These are phyloP conservation scores for Thermophis baileyi DNA, from an alignment of 2,113 vertebrate species.

Conservation along the genomic window DNA sequence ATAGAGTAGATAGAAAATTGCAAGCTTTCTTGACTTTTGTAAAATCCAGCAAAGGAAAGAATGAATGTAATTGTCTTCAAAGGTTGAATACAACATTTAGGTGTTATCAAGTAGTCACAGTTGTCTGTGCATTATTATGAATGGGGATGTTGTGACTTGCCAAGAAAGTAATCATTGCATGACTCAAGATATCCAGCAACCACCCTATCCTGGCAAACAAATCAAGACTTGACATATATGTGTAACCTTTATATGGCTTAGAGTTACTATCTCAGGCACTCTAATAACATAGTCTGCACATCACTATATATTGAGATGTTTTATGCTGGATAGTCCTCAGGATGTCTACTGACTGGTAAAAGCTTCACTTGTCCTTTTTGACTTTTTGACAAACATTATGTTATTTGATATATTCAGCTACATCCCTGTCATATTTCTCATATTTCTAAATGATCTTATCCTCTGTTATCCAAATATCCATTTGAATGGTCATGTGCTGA, in stretches of 20 bases:
- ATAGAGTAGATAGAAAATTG: not conserved
- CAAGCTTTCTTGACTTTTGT: not conserved
- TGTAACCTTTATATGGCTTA: not conserved
- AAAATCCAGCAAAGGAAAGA: not conserved
- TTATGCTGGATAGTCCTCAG: not conserved
- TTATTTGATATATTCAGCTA: not conserved
- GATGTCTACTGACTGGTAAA: not conserved
- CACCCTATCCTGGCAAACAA: not conserved
- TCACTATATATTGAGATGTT: not conserved
- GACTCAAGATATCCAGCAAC: not conserved
- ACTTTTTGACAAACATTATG: not conserved
- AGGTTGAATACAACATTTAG: not conserved
- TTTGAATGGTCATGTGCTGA: no score
- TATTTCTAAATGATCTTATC: no score
- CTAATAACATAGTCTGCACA: not conserved
- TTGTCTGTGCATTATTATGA: not conserved
- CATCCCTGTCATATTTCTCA: not conserved
- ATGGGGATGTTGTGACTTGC: not conserved
- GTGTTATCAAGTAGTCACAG: not conserved
- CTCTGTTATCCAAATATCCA: no score
- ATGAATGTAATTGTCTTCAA: not conserved
- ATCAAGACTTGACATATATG: not conserved
- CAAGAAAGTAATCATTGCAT: not conserved
- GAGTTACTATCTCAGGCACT: not conserved
- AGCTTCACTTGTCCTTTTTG: not conserved